Conservation (phyloP, 2,113 vertebrate genomes). For the Tragelaphus buxtoni region DNA sequence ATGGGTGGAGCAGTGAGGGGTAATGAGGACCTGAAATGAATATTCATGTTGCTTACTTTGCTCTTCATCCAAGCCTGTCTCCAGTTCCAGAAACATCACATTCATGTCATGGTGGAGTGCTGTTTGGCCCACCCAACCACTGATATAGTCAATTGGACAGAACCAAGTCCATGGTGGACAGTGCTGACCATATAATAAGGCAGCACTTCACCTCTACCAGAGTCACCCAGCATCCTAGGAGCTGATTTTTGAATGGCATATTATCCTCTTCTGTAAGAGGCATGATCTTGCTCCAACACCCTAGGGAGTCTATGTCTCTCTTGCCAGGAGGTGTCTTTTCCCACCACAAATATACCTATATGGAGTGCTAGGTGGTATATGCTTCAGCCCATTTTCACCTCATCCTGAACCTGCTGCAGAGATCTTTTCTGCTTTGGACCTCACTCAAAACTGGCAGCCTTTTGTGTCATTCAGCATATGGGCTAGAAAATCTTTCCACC, state of each 20-base stretch:
- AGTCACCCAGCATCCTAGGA: not conserved
- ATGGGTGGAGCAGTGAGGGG: too few relatives aligned
- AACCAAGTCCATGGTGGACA: not conserved
- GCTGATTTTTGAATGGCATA: not conserved
- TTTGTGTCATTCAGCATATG: not conserved
- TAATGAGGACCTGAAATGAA: not conserved
- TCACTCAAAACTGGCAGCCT: not conserved
- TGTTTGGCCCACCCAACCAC: not conserved
- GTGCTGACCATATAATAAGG: not conserved
- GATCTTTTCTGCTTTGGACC: not conserved
- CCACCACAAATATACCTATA: not conserved
- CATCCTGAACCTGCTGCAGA: not conserved
- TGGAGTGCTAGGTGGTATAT: not conserved
- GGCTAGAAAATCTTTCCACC: not conserved
- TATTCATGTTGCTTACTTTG: not conserved
- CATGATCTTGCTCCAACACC: not conserved
- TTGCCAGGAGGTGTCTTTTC: too few relatives aligned
- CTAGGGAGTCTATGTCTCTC: not conserved
- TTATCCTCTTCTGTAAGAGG: not conserved
- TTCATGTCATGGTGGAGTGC: not conserved
- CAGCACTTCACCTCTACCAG: too few relatives aligned
- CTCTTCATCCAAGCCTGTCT: not conserved
- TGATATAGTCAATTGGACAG: not conserved
- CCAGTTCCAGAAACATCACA: not conserved
- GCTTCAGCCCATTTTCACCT: not conserved